Conservation (phyloP, 2,797 vertebrate species). For the Coreius guichenoti region DNA sequence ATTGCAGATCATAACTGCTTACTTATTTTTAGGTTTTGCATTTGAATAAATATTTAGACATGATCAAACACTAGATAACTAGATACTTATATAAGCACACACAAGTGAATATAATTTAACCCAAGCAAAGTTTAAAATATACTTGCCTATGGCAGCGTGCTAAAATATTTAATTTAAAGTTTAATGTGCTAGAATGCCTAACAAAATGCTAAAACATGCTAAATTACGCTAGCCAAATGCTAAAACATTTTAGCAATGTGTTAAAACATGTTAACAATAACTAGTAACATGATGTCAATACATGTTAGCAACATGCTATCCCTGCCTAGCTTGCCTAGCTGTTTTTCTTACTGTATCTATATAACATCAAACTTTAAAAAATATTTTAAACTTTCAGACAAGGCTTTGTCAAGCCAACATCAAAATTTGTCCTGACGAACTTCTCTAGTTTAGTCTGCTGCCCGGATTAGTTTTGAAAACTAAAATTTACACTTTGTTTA, state of each 20-base stretch:
- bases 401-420: not conserved
- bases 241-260: not conserved
- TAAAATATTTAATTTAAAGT: not conserved
- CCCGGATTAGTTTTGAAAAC: conserved; percentile 3
- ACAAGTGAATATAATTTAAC: too few species aligned
- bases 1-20: too few species aligned
- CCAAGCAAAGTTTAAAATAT: too few species aligned
- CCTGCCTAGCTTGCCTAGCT: not conserved
- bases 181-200: not conserved
- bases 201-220: not conserved
- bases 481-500: not conserved
- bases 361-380: not conserved
- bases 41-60: too few species aligned
- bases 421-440: not conserved
- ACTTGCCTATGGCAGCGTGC: not conserved
- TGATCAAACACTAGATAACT: too few species aligned
- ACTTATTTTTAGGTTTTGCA: too few species aligned
- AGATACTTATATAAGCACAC: too few species aligned
- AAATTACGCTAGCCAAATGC: not conserved
- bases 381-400: not conserved
- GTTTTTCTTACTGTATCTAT: not conserved
- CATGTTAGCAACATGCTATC: not conserved
- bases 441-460: not conserved
- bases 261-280: not conserved
- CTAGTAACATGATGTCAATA: not conserved